A percentile compares a stretch with the other conserved stretches of the same genome.
Evolutionary conservation across 2,888 invertebrate species (phyloP).

Genomic region (Chloromyia formosa): DNA sequence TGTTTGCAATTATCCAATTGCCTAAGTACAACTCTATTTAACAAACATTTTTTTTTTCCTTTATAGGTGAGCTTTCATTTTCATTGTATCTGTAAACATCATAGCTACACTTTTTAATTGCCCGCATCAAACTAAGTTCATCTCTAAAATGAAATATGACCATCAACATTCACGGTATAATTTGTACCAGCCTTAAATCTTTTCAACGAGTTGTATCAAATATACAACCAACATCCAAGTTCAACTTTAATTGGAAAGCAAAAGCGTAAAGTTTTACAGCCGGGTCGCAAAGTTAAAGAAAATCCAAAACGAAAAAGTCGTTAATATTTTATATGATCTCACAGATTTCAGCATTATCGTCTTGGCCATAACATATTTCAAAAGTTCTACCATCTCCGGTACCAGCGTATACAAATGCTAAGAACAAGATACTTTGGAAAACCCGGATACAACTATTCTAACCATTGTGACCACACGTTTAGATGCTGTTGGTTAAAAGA

Average conservation of each 20-base stretch:
- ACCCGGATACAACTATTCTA: conserved; percentile 27
- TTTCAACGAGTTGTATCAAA: background rate
- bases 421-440: conserved; percentile 30
- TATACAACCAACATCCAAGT: too few relatives aligned
- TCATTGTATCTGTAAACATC: background rate
- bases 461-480: background rate
- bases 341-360: background rate
- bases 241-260: too few relatives aligned
- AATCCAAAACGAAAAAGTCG: background rate
- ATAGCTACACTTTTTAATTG: background rate
- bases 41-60: background rate
- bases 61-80: background rate
- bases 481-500: background rate
- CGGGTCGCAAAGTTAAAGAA: background rate
- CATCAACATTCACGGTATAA: background rate
- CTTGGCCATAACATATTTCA: background rate
- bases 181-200: background rate
- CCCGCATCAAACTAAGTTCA: background rate
- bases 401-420: background rate
- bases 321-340: background rate
- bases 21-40: background rate
- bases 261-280: too few relatives aligned
- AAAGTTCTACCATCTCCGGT: background rate
- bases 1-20: conserved; percentile 29
- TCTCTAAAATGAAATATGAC: background rate